A percentile compares a stretch with the other conserved stretches of the same genome.
Evolutionary conservation across 2,797 vertebrate genomes (phyloP).

Genomic region (Chelmon rostratus): DNA sequence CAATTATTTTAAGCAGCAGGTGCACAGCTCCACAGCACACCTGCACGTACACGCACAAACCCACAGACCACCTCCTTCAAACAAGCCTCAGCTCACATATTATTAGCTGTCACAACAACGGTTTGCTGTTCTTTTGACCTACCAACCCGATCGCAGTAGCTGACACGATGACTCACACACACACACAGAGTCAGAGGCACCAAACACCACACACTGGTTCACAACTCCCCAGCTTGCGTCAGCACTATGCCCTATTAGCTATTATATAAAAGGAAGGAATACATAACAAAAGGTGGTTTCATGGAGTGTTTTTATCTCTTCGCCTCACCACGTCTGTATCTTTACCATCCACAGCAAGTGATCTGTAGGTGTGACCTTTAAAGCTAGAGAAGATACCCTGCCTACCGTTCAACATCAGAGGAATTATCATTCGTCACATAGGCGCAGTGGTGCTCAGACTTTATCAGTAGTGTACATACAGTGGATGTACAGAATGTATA

Average conservation of each 20-base stretch:
- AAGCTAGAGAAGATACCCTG: neutral
- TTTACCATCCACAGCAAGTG: neutral
- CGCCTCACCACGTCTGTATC: constrained; percentile 1
- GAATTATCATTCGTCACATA: neutral
- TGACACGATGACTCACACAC: constrained; percentile 74
- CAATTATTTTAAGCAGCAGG: constrained; percentile 28
- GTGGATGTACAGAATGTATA: neutral
- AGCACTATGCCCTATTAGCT: constrained; percentile 51
- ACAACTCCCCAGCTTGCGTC: constrained; percentile 68
- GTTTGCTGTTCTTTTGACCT: constrained; percentile 76
- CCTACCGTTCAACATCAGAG: neutral
- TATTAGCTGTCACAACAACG: constrained; percentile 70
- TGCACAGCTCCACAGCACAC: constrained; percentile 19
- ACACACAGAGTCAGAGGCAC: constrained; percentile 57
- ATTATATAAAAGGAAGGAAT: constrained; percentile 58
- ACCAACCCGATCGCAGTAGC: constrained; percentile 62
- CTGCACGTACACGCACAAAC: constrained; percentile 1
- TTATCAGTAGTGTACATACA: neutral
- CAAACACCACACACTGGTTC: constrained; percentile 59
- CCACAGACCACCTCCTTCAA: constrained; percentile 23
- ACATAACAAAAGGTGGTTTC: constrained; percentile 48
- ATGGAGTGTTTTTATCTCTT: constrained; percentile 9
- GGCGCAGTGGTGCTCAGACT: neutral
- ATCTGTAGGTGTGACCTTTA: constrained; percentile 1
- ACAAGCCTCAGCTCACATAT: constrained; percentile 42